Percentiles rank a stretch among this genome's conserved stretches.
Evolutionary conservation across 2,888 invertebrate genomes (phyloP).

Genomic region (Blastobasis adustella): DNA sequence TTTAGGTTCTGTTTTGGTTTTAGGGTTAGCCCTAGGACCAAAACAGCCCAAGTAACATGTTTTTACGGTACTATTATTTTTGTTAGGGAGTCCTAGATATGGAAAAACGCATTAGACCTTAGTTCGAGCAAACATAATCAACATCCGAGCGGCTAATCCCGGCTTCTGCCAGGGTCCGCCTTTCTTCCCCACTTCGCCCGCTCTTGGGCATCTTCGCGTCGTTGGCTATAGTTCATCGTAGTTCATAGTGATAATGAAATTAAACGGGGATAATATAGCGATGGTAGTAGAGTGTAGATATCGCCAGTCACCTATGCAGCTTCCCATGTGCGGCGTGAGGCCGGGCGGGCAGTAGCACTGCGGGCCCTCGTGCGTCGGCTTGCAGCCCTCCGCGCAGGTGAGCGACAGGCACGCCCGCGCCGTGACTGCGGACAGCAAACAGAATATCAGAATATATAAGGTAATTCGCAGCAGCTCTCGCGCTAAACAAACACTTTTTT

Average conservation of each 20-base stretch:
- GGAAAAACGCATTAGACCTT: no score
- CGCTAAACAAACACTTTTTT: no score
- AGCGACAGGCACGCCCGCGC: constrained; percentile 56
- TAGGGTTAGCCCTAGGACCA: no score
- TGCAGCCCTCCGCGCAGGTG: constrained; percentile 80
- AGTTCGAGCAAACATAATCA: no score
- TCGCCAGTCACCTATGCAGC: constrained; percentile 68
- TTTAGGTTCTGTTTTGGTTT: no score
- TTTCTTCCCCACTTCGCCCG: background rate
- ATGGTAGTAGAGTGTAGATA: background rate
- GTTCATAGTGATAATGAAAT: background rate
- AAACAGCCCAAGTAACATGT: no score
- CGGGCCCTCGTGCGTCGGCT: constrained; percentile 80
- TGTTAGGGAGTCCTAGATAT: no score
- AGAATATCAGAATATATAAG: no score
- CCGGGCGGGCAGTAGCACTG: constrained; percentile 85
- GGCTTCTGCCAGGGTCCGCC: background rate
- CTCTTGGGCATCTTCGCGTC: background rate
- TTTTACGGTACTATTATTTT: no score
- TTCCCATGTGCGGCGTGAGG: constrained; percentile 74
- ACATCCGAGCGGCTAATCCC: no score
- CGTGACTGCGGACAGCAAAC: constrained; percentile 37
- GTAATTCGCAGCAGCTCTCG: no score
- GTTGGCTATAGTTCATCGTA: background rate
- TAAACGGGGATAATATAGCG: background rate